Evolutionary conservation across 2,888 invertebrate species (phyloP), one percentile per base, ranked within the genome.

Genomic region (Rambutsinella grinnellia): DNA sequence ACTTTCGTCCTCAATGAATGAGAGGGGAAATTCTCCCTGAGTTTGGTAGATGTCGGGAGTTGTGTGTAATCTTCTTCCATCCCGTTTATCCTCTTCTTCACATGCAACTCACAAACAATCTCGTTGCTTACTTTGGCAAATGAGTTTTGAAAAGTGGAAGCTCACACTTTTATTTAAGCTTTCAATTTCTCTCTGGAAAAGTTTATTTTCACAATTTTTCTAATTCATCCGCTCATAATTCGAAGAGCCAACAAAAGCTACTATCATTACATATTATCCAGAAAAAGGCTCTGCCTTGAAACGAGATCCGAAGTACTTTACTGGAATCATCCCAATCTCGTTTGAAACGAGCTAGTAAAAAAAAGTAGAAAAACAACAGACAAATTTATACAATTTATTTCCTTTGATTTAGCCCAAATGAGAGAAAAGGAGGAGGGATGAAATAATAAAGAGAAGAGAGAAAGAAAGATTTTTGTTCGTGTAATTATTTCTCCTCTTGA

Each of bases 391-490:
- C 67, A 57, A 67, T 53, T 69, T 69, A 66, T 60, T 66, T 74
- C 72, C 60, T 74, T 74, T 74, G 72, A 74, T 74, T 74, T 66
- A 66, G 26, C 67, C 63, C 46, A 62, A 78, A 75, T 66, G 71
- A 72, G 36, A 36, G 36, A 36, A 36, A 36, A 36, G 36, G 13
- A 36, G 36, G 36, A 36, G 36, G 36, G 36, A 36, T 36, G 36
- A 36, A 36, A 36, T 68, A 68, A 57, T 26, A n/a, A n/a, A 46
- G 27, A 53, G 19, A 44, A 57, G 58, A 62, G 65, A 63, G 68
- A 76, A 44, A 46, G 57, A 76, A 65, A 51, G 57, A 62, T 74
- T 74, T 74, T 74, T 74, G 66, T 66, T 66, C 66, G 65, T 66
- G 65, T 74, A 74, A 74, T 74, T 74, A 74, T 74, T 74, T 74